These are phyloP conservation scores for Hippopotamyrus pictus DNA, from an alignment of 2,797 vertebrate genomes.

Conservation along the genomic window DNA sequence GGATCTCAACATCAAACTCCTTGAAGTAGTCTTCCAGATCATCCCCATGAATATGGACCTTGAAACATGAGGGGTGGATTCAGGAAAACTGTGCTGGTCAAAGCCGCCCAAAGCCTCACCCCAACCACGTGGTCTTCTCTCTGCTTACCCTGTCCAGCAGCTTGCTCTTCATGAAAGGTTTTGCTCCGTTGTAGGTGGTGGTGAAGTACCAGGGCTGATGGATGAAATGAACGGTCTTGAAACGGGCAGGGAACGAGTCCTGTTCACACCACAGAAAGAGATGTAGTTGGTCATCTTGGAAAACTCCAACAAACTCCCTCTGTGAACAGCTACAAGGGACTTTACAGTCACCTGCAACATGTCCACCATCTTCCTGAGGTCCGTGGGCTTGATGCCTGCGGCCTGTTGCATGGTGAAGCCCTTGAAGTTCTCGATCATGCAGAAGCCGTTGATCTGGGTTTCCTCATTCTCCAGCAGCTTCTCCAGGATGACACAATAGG, in stretches of 20 bases:
- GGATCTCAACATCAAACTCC: constrained; percentile 84
- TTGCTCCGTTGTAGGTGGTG: constrained; percentile 94
- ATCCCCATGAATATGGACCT: constrained; percentile 94
- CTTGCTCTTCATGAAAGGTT: constrained; percentile 93
- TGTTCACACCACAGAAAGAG: constrained; percentile 39
- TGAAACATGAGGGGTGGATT: constrained; percentile 15
- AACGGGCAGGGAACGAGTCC: constrained; percentile 95
- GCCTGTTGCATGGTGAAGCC: constrained; percentile 98
- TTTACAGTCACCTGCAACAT: constrained; percentile 84
- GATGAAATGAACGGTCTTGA: constrained; percentile 96
- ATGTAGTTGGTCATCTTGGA: background rate
- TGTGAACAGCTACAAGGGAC: background rate
- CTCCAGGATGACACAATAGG: constrained; percentile 96
- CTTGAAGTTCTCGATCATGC: constrained; percentile 95
- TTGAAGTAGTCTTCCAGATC: constrained; percentile 86
- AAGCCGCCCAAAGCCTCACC: background rate
- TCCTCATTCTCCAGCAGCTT: constrained; percentile 93
- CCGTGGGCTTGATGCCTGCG: constrained; percentile 81
- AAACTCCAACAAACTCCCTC: background rate
- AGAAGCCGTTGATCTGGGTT: constrained; percentile 96
- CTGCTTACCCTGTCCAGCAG: constrained; percentile 81
- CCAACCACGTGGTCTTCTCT: background rate
- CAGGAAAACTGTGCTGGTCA: background rate
- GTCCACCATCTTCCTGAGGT: constrained; percentile 99
- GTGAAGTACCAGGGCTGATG: constrained; percentile 99